A percentile compares a stretch with the other conserved stretches of the same genome.
These are phyloP conservation scores for Mizuhopecten yessoensis DNA, from an alignment of 1,140 invertebrate species.

Conservation along the genomic window DNA sequence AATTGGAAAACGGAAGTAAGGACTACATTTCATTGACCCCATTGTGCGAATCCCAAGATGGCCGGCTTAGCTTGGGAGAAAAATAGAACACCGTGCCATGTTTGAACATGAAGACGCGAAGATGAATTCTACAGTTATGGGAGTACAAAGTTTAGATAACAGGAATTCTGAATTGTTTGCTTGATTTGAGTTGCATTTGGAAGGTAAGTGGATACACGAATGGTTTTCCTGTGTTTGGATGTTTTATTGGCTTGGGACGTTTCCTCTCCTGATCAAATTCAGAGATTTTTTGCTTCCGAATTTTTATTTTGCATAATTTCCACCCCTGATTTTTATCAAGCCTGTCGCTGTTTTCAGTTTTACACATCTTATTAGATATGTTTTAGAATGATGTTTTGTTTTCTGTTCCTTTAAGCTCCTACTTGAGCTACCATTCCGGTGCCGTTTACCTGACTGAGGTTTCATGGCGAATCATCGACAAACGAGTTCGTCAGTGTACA, in stretches of 20 bases:
- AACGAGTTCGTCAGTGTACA: constrained; percentile 16
- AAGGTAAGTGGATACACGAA: constrained; percentile 24
- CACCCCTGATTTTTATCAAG: constrained; percentile 38
- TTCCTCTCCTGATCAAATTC: constrained; percentile 24
- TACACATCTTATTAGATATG: constrained; percentile 31
- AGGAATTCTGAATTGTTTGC: neutral
- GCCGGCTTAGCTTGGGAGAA: constrained; percentile 36
- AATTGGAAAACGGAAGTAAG: constrained; percentile 14
- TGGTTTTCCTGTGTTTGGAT: constrained; percentile 14
- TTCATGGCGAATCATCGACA: constrained; percentile 37
- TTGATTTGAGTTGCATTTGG: constrained; percentile 20
- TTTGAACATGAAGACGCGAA: constrained; percentile 17
- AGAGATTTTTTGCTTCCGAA: constrained; percentile 38
- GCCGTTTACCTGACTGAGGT: constrained; percentile 36
- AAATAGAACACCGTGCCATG: constrained; percentile 37
- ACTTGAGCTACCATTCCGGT: constrained; percentile 37
- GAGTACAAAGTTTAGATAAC: neutral
- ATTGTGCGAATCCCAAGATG: constrained; percentile 37
- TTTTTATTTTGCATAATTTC: constrained; percentile 36
- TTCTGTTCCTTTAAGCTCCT: constrained; percentile 38
- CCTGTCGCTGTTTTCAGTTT: constrained; percentile 32
- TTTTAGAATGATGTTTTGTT: constrained; percentile 40
- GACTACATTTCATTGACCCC: constrained; percentile 31
- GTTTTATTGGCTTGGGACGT: constrained; percentile 32
- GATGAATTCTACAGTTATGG: constrained; percentile 1